These are phyloP conservation scores for Amblyopsis hoosieri DNA, from an alignment of 2,797 vertebrate species.

Conservation along the genomic window DNA sequence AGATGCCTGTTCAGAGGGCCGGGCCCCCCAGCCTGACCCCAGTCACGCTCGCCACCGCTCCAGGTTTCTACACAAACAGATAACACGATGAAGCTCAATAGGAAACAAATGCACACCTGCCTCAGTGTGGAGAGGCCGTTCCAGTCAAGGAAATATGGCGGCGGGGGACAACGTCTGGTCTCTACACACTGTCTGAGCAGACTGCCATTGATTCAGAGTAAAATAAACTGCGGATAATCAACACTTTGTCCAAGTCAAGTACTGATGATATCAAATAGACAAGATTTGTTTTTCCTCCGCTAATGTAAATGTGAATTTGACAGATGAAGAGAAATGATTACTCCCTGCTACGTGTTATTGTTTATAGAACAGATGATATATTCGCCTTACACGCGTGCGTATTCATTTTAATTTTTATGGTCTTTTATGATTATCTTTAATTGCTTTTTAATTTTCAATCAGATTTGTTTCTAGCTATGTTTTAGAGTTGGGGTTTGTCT, in stretches of 20 bases:
- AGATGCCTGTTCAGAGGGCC: slow-evolving; percentile 10
- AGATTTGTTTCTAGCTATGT: slow-evolving; percentile 68
- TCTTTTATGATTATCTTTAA: slow-evolving; percentile 37
- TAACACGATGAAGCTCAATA: slow-evolving; percentile 14
- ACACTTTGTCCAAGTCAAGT: slow-evolving; percentile 23
- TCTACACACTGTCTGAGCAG: slow-evolving; percentile 14
- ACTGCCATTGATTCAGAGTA: slow-evolving; percentile 23
- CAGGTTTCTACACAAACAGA: background rate
- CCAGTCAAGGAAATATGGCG: background rate
- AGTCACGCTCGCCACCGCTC: slow-evolving; percentile 13
- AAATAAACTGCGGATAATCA: slow-evolving; percentile 19
- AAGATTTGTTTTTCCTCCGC: slow-evolving; percentile 34
- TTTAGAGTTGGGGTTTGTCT: slow-evolving; percentile 46
- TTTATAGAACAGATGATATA: slow-evolving; percentile 74
- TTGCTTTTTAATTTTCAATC: slow-evolving; percentile 63
- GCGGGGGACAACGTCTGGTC: slow-evolving; percentile 7
- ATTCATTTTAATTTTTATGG: slow-evolving; percentile 48
- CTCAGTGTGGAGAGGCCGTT: slow-evolving; percentile 16
- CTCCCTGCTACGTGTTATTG: slow-evolving; percentile 62
- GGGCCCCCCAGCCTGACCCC: slow-evolving; percentile 6
- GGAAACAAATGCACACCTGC: slow-evolving; percentile 18
- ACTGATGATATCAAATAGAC: slow-evolving; percentile 50
- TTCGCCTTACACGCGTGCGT: slow-evolving; percentile 72
- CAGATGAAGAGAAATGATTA: slow-evolving; percentile 57
- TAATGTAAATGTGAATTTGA: slow-evolving; percentile 74